Conservation (phyloP, 2,888 invertebrate genomes). For the Drosophila anomelani region DNA sequence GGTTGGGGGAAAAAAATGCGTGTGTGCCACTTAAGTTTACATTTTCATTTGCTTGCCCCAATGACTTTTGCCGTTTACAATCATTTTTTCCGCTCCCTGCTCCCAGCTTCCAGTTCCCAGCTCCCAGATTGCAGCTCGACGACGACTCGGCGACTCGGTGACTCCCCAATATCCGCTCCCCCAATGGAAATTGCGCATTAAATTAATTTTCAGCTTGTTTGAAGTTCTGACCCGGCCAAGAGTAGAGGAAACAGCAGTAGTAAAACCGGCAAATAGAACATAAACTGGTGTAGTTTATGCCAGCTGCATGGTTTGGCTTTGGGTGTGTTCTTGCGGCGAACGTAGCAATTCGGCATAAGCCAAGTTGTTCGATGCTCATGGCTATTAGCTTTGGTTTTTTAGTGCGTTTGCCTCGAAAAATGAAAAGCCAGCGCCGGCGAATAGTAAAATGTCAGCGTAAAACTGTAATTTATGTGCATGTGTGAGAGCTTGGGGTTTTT, state of each 20-base stretch:
- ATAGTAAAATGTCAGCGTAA: slow-evolving; percentile 81
- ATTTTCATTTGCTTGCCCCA: slow-evolving; percentile 75
- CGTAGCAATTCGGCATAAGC: slow-evolving; percentile 54
- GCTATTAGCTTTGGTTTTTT: slow-evolving; percentile 76
- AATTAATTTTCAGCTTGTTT: slow-evolving; percentile 79
- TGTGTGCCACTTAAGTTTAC: slow-evolving; percentile 73
- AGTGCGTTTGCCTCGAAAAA: slow-evolving; percentile 65
- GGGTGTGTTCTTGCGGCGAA: slow-evolving; percentile 32
- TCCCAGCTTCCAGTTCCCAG: neutral
- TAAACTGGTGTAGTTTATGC: slow-evolving; percentile 73
- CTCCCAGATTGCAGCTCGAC: slow-evolving; percentile 22
- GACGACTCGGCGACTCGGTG: neutral
- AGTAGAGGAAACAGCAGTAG: slow-evolving; percentile 21
- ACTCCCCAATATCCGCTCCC: slow-evolving; percentile 16
- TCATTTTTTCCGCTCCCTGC: slow-evolving; percentile 53
- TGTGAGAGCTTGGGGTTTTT: slow-evolving; percentile 49
- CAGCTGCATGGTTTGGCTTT: slow-evolving; percentile 40
- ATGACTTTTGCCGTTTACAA: slow-evolving; percentile 77
- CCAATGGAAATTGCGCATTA: slow-evolving; percentile 72
- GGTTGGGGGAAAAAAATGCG: slow-evolving; percentile 43
- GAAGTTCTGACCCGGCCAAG: slow-evolving; percentile 61
- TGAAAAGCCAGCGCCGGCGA: slow-evolving; percentile 73
- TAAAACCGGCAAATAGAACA: slow-evolving; percentile 58
- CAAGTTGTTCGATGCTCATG: slow-evolving; percentile 54
- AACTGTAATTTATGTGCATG: slow-evolving; percentile 80